Evolutionary conservation across 1,140 invertebrate genomes (phyloP).

Genomic region (Camponotus pennsylvanicus): DNA sequence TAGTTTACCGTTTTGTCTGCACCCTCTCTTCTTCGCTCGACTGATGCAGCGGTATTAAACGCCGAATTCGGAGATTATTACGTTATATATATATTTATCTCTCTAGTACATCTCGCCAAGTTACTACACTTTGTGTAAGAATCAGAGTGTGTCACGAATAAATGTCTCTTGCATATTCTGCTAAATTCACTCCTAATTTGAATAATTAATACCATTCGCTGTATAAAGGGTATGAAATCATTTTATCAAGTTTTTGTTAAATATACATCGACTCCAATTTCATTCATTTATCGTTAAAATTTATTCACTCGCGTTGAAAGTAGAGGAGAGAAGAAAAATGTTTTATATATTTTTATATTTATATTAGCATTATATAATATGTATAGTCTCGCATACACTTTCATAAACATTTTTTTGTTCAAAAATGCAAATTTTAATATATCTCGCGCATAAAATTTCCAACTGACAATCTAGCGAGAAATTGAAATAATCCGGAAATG

Average conservation of each 20-base stretch:
- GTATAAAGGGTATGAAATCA: not conserved
- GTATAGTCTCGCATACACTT: not conserved
- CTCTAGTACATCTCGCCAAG: not conserved
- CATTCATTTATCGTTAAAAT: not conserved
- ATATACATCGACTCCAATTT: not conserved
- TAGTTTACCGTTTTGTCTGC: conserved; percentile 62
- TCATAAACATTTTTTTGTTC: conserved; percentile 12
- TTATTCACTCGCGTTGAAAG: not conserved
- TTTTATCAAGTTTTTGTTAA: not conserved
- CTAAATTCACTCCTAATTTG: not conserved
- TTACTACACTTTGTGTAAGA: not conserved
- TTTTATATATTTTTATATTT: not conserved
- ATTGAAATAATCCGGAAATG: conserved; percentile 39
- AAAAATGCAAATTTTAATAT: conserved; percentile 19
- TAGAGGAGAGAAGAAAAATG: not conserved
- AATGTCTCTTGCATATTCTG: not conserved
- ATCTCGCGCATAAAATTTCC: not conserved
- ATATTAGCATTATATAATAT: not conserved
- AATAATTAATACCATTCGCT: not conserved
- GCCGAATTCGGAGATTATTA: conserved; percentile 32
- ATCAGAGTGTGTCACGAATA: not conserved
- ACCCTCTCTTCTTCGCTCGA: conserved; percentile 1
- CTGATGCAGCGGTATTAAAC: conserved; percentile 56
- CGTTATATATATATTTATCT: conserved; percentile 28
- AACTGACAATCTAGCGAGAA: not conserved